Base-by-base conservation (phyloP, 2,113 vertebrate genomes). In the Phaethon lepturus region DNA sequence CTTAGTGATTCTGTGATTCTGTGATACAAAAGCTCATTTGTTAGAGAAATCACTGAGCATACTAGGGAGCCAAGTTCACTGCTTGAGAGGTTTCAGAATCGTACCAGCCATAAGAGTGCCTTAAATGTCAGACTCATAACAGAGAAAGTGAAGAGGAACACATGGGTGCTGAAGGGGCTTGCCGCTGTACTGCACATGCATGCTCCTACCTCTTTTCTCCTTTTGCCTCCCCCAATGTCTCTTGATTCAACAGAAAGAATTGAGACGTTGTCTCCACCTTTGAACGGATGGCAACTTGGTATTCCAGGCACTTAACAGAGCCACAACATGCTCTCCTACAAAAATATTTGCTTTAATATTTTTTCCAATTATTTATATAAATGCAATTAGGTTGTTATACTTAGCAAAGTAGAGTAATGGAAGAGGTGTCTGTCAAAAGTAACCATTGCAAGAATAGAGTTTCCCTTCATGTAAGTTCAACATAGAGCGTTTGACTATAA, bases 401-500 rank as follows among this genome's bases (percentile, higher is more conserved):
- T 45, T 45, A 45, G 17, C 5, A 77, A 84, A 85, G 44, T 3
- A 85, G 23, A 56, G 6, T 35, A 31, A 78, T 45, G 33, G 25
- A 77, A 81, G 49, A 58, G 5, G 3, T 28, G 29, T 44, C 63
- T 38, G 26, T n/a, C 1, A 35, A 58, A 59, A 82, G 47, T 31
- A 50, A 45, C 7, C 12, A 60, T 13, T 87, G 12, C 12, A 88
- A 25, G 13, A 87, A 56, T 11, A 59, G 23, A 33, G 6, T 50
- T 33, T 63, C 17, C 45, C 84, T 77, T 52, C 22, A 38, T n/a
- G 7, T 45, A 63, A 62, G 4, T 15, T 24, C 29, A 82, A 67
- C 0, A 1, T 59, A 76, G 35, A 63, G 1, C 0, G 3, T 53
- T 94, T 77, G 25, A 6, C 47, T 75, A 44, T 17, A 66, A 17